Conservation (phyloP, 2,797 vertebrate genomes). For the Limnodromus scolopaceus region DNA sequence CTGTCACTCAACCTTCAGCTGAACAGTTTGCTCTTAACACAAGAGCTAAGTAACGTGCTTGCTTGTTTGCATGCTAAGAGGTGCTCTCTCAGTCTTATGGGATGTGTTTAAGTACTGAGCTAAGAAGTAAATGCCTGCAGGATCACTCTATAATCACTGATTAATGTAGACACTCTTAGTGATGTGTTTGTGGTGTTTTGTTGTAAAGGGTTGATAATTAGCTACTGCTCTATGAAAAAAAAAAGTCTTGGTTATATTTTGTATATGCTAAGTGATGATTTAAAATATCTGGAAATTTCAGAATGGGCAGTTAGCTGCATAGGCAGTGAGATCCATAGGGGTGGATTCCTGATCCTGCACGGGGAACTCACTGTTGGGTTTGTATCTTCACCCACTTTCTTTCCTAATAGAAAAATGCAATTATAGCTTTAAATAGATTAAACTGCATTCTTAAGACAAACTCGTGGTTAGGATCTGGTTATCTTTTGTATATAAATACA, state of each 20-base stretch:
- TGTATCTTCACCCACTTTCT: not conserved
- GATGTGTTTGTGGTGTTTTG: not conserved
- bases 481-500: not conserved
- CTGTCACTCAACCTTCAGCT: not conserved
- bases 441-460: not conserved
- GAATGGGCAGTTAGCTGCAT: not conserved
- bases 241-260: not conserved
- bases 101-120: not conserved
- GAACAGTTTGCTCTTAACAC: not conserved
- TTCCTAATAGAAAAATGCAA: not conserved
- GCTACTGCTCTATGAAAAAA: not conserved
- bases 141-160: not conserved
- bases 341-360: not conserved
- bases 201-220: not conserved
- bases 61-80: not conserved
- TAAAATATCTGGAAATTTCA: not conserved
- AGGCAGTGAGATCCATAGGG: not conserved
- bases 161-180: not conserved
- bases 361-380: accelerated
- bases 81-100: not conserved
- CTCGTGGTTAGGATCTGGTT: not conserved
- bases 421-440: not conserved
- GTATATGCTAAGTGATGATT: not conserved
- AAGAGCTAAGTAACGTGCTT: not conserved
- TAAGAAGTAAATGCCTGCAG: slow-evolving; percentile 2